Evolutionary conservation across 2,797 vertebrate genomes (phyloP), one percentile per base, ranked within the genome.

Genomic region (Cuculus canorus): DNA sequence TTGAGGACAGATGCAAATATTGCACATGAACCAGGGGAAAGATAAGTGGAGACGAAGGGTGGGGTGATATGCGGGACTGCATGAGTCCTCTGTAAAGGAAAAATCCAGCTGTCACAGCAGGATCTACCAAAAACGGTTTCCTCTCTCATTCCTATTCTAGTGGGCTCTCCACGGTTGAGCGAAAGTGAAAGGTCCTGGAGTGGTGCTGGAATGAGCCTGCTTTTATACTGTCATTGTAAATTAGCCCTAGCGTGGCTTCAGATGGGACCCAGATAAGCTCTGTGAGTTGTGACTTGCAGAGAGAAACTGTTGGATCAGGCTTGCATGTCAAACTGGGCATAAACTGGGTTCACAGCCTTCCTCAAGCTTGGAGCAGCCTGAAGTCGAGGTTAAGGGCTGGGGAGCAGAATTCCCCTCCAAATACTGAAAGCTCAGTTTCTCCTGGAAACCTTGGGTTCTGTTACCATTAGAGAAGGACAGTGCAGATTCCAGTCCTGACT

Each of bases 391-490:
- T 8, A 30, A 43, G 82, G 48, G 56, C 0, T 70, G 66, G 70
- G 78, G 60, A 57, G n/a, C 75, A 77, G 53, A 92, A 75, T 1
- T 84, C 77, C 60, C 41, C 54, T 75, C 17, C 70, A 66, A 45
- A 66, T 6, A 63, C 0, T 2, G 11, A 39, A 64, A 92, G 59
- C 54, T 37, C 59, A 52, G 19, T 11, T 69, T 30, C 81, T 35
- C 73, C 63, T 90, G 93, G 82, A 95, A 69, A 82, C 54, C 30
- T 53, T 47, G 59, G 53, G 43, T 70, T 75, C 47, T 25, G 39
- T 90, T 76, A 45, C 73, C 86, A 92, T 82, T 93, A 92, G 77
- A 96, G 93, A 93, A 32, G 77, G 77, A 11, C 39, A 5, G 43
- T 0, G 1, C 19, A 86, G 80, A 92, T 83, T 83, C 82, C 90